Conservation (phyloP, 2,797 vertebrate genomes). For the Zalophus californianus region DNA sequence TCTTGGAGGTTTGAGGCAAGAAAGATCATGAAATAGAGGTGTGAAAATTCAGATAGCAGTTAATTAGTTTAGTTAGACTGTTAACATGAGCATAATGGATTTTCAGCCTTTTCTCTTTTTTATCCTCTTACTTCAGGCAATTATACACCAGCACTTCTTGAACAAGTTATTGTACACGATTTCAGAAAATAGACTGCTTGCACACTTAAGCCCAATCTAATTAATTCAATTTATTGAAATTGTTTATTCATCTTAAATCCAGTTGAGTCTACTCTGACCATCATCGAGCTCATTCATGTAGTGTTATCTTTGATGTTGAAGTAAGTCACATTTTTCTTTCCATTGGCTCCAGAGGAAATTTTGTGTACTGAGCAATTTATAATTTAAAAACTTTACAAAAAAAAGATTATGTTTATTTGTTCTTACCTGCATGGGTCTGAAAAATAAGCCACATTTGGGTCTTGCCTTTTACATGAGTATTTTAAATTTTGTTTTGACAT, state of each 20-base stretch:
- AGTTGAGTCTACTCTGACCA: constrained; percentile 78
- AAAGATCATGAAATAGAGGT: constrained; percentile 85
- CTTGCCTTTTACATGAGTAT: neutral
- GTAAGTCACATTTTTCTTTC: constrained; percentile 15
- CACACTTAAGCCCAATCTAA: constrained; percentile 79
- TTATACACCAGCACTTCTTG: constrained; percentile 83
- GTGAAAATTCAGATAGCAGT: constrained; percentile 88
- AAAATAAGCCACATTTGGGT: neutral
- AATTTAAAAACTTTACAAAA: constrained; percentile 48
- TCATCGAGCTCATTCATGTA: constrained; percentile 71
- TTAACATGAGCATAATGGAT: constrained; percentile 86
- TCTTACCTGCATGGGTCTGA: neutral
- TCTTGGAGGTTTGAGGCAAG: constrained; percentile 75
- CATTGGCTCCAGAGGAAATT: neutral
- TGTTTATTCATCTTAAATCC: constrained; percentile 84
- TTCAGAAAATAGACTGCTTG: constrained; percentile 81
- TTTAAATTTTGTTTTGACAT: constrained; percentile 46
- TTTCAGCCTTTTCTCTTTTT: constrained; percentile 86
- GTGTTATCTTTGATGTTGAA: constrained; percentile 62
- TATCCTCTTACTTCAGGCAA: constrained; percentile 86
- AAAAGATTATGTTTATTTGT: neutral
- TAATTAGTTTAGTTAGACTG: constrained; percentile 89
- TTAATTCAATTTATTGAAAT: constrained; percentile 88
- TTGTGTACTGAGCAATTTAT: neutral
- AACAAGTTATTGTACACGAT: constrained; percentile 86